phyloP scores from a whole-genome alignment of 2,797 vertebrate genomes.

The Telmatherina bonti region DNA sequence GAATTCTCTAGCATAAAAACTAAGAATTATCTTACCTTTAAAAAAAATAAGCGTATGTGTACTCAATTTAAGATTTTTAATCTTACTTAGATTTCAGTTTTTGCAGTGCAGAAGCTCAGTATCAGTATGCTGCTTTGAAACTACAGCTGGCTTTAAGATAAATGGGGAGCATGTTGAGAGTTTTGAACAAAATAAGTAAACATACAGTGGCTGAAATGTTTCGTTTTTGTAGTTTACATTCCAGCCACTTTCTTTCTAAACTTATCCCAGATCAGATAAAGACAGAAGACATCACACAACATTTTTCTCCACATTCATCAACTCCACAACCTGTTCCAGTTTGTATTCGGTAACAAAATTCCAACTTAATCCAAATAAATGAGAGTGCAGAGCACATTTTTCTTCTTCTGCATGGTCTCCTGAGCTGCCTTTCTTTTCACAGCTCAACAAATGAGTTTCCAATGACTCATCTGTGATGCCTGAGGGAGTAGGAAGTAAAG shows the following conservation, averaged over 20 bases:
- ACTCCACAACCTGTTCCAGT: slow-evolving; percentile 41
- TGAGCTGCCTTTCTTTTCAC: slow-evolving; percentile 29
- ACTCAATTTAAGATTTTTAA: too few species aligned
- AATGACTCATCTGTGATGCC: slow-evolving; percentile 23
- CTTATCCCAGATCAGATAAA: slow-evolving; percentile 19
- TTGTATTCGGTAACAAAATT: slow-evolving; percentile 24
- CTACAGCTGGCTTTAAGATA: slow-evolving; percentile 4
- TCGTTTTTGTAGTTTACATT: background rate
- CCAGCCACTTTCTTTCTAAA: slow-evolving; percentile 7
- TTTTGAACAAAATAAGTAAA: background rate
- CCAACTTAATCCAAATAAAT: slow-evolving; percentile 56
- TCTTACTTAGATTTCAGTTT: too few species aligned
- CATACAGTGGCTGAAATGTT: background rate
- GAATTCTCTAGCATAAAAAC: too few species aligned
- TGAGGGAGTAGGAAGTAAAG: slow-evolving; percentile 39
- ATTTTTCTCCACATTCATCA: slow-evolving; percentile 33
- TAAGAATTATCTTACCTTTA: too few species aligned
- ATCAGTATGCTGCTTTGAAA: background rate
- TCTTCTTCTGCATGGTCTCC: slow-evolving; percentile 31
- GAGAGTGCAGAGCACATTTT: slow-evolving; percentile 34
- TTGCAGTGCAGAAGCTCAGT: too few species aligned
- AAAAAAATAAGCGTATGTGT: too few species aligned
- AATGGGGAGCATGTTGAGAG: background rate
- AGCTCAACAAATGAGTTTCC: slow-evolving; percentile 52
- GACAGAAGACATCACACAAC: slow-evolving; percentile 17